These are phyloP conservation scores for Meghimatium bilineatum DNA, from an alignment of 2,888 invertebrate species.

Conservation along the genomic window DNA sequence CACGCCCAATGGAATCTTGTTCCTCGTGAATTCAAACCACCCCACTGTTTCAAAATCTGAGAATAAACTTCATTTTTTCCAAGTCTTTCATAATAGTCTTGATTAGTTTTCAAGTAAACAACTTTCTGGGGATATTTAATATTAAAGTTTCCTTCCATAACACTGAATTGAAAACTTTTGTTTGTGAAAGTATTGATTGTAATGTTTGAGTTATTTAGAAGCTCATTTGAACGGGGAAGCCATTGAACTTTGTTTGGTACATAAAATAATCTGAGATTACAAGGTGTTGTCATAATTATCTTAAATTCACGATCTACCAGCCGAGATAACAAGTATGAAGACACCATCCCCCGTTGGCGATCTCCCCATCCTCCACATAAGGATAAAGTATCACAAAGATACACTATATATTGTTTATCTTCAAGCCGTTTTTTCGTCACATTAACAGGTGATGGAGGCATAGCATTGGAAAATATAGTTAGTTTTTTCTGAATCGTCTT, in stretches of 20 bases:
- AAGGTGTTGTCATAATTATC: constrained; percentile 52
- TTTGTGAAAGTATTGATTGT: constrained; percentile 2
- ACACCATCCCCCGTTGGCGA: constrained; percentile 50
- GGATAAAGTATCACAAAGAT: constrained; percentile 41
- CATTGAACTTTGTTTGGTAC: constrained; percentile 52
- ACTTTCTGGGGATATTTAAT: constrained; percentile 43
- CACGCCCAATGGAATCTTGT: constrained; percentile 45
- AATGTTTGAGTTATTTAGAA: constrained; percentile 2
- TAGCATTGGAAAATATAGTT: not conserved
- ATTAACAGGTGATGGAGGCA: constrained; percentile 17
- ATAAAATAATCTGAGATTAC: constrained; percentile 51
- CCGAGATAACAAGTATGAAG: constrained; percentile 48
- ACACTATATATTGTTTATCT: constrained; percentile 48
- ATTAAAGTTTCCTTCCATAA: constrained; percentile 48
- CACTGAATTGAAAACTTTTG: not conserved
- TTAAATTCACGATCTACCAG: constrained; percentile 49
- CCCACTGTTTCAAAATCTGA: constrained; percentile 30
- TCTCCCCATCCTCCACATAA: constrained; percentile 56
- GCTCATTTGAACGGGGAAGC: constrained; percentile 30
- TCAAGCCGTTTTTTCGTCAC: not conserved
- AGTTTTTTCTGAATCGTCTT: not conserved
- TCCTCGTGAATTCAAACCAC: not conserved
- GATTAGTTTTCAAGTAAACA: constrained; percentile 52
- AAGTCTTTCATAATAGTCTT: constrained; percentile 46
- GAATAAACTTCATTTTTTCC: constrained; percentile 39